A percentile compares a stretch with the other conserved stretches of the same genome.
Conservation (phyloP, 92 coral and sea anemone species). For the Epizoanthus fatuus region DNA sequence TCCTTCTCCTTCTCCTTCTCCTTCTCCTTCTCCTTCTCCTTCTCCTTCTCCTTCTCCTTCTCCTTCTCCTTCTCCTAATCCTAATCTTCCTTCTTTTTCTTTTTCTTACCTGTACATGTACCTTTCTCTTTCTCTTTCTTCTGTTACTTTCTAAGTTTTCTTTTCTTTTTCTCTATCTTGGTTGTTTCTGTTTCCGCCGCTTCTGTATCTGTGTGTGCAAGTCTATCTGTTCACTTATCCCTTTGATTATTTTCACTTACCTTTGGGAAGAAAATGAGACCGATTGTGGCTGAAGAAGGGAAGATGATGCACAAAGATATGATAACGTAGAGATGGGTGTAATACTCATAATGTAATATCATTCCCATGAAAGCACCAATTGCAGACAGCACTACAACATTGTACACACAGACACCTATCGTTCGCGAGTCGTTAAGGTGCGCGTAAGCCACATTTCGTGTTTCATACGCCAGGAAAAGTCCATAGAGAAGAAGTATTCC, state of each 20-base stretch:
- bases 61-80: too few relatives aligned
- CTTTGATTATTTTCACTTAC: slow-evolving; percentile 53
- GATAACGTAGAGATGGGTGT: slow-evolving; percentile 75
- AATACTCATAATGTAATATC: slow-evolving; percentile 71
- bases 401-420: slow-evolving; percentile 97
- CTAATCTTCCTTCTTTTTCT: too few relatives aligned
- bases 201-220: too few relatives aligned
- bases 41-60: too few relatives aligned
- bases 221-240: too few relatives aligned
- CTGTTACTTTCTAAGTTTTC: too few relatives aligned
- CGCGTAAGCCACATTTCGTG: slow-evolving; percentile 93
- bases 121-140: too few relatives aligned
- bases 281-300: slow-evolving; percentile 91
- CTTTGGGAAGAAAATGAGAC: slow-evolving; percentile 93
- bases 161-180: too few relatives aligned
- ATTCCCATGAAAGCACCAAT: slow-evolving; percentile 87
- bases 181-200: too few relatives aligned
- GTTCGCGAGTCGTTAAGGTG: slow-evolving; percentile 97
- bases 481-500: slow-evolving; percentile 95
- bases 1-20: too few relatives aligned
- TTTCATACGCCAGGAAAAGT: slow-evolving; percentile 94
- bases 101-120: too few relatives aligned
- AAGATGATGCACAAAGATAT: slow-evolving; percentile 87
- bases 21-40: too few relatives aligned
- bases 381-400: slow-evolving; percentile 88